phyloP scores from a whole-genome alignment of 92 coral and sea anemone genomes.

The Porites rus region DNA sequence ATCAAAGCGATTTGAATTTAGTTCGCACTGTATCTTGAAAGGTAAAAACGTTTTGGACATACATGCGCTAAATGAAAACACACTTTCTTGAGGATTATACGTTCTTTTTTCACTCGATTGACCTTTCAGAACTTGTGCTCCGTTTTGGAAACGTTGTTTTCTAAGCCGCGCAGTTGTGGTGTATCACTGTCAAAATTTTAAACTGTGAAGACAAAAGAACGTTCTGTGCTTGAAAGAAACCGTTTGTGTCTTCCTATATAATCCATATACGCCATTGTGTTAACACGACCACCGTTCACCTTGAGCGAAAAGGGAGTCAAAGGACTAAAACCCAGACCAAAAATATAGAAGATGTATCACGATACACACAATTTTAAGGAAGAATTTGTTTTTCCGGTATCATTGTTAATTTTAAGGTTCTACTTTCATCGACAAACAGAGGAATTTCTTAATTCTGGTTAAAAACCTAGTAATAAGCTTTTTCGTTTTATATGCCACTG shows the following conservation, averaged over 20 bases:
- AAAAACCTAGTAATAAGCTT: no score
- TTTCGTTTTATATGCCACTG: neutral
- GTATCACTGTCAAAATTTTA: neutral
- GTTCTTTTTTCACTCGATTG: neutral
- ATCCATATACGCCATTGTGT: neutral
- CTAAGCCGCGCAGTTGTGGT: neutral
- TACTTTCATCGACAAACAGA: no score
- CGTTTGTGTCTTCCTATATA: neutral
- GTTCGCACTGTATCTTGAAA: neutral
- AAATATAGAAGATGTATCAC: neutral
- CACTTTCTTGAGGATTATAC: no score
- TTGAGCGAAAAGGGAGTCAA: neutral
- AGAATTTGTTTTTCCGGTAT: neutral
- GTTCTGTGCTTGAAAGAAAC: slow-evolving; percentile 3
- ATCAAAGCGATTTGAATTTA: neutral
- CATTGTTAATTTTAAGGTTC: no score
- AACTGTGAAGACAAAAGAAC: slow-evolving; percentile 3
- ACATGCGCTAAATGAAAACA: no score
- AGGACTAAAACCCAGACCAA: neutral
- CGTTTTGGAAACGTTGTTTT: neutral
- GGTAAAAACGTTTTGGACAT: neutral
- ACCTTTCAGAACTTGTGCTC: neutral
- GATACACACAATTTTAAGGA: neutral
- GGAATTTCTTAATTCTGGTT: no score
- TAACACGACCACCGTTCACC: neutral